Evolutionary conservation across 1,140 invertebrate genomes (phyloP), one percentile per base, ranked within the genome.

Genomic region (Helicoverpa zea): DNA sequence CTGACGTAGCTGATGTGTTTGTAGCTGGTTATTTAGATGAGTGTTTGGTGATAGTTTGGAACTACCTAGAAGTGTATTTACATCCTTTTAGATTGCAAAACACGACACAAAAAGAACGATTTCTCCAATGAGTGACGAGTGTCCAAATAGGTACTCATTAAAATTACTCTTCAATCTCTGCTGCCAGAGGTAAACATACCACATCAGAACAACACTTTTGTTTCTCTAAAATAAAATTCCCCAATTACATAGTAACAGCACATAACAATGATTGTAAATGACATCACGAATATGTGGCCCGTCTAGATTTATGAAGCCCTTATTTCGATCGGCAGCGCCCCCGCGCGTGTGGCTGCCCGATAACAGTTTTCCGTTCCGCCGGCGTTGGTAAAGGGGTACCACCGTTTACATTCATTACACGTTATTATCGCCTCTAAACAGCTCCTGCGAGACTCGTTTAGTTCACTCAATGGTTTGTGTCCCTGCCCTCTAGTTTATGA

Each of bases 371-470:
- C 86, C 87, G 83, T 88, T 84, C 83, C 85, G 79, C 68, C 84
- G 75, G 76, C 64, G 80, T 84, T 78, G 61, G 63, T 79, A 56
- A 88, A 87, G 80, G 90, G 88, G 86, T 86, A 66, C 23, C 82
- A 84, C 81, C 84, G 87, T 90, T 90, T 91, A 89, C 86, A 89
- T 91, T 90, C 91, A 92, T 91, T 90, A 90, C 85, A 80, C 83
- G 86, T 89, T 89, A 92, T 93, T 92, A 93, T 92, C 92, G 87
- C 77, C 87, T 79, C 88, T 90, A 89, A 90, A 89, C 90, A 91
- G 88, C 86, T 87, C 89, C 88, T 86, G 81, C 58, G 89, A 89
- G 87, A 88, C 90, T 89, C 88, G 88, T 89, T 87, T 88, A 88
- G 88, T 89, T 87, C 87, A 88, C 70, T 90, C 91, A 89, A 90